Percentiles rank a stretch among this genome's conserved stretches.
phyloP scores from a whole-genome alignment of 2,113 vertebrate species.

The Plotosus lineatus region DNA sequence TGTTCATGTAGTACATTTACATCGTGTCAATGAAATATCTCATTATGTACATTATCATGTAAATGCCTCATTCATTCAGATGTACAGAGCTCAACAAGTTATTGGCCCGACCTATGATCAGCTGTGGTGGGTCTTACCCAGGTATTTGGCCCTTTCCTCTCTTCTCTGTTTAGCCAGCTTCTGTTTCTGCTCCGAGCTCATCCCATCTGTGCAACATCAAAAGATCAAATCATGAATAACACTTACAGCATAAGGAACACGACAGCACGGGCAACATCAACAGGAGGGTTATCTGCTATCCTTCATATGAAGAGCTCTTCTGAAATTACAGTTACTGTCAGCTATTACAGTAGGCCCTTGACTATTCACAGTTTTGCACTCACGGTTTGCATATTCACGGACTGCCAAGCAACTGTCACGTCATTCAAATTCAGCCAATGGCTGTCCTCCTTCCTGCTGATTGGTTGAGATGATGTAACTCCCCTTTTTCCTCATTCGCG shows the following conservation, averaged over 20 bases:
- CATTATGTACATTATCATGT: too few relatives aligned
- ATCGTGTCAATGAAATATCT: neutral
- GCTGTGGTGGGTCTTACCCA: conserved; percentile 75
- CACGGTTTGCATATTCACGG: too few relatives aligned
- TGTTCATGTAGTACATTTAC: neutral
- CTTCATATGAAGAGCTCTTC: too few relatives aligned
- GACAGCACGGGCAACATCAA: neutral
- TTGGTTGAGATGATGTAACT: too few relatives aligned
- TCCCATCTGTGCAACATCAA: conserved; percentile 70
- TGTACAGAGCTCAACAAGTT: neutral
- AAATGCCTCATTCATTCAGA: too few relatives aligned
- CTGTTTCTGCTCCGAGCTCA: conserved; percentile 91
- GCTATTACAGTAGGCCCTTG: too few relatives aligned
- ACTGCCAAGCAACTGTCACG: too few relatives aligned
- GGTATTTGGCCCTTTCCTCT: conserved; percentile 89
- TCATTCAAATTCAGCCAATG: too few relatives aligned
- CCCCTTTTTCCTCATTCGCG: too few relatives aligned
- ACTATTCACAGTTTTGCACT: too few relatives aligned
- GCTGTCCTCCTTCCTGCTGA: too few relatives aligned
- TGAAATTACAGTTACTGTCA: too few relatives aligned
- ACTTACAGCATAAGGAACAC: neutral
- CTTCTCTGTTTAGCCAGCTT: conserved; percentile 88
- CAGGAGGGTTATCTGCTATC: neutral
- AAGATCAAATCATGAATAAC: neutral
- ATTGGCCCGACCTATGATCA: neutral